phyloP scores from a whole-genome alignment of 2,797 vertebrate genomes.

The Smutsia gigantea region DNA sequence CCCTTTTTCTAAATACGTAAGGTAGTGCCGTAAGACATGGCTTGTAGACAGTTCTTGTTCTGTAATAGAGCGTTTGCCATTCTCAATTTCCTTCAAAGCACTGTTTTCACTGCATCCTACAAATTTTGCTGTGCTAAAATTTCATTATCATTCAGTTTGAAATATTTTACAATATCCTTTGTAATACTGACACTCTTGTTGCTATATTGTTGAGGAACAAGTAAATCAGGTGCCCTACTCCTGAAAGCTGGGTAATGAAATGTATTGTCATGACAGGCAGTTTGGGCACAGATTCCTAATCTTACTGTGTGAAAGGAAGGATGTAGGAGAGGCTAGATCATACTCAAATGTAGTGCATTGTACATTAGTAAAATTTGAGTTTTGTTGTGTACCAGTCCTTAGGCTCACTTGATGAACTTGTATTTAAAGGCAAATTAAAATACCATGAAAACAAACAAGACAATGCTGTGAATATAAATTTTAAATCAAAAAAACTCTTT shows the following conservation, averaged over 20 bases:
- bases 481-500: not conserved
- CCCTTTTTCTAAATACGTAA: not conserved
- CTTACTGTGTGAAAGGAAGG: not conserved
- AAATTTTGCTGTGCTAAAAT: not conserved
- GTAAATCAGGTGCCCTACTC: not conserved
- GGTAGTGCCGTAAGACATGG: not conserved
- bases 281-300: not conserved
- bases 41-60: not conserved
- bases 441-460: not conserved
- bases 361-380: not conserved
- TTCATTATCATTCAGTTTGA: not conserved
- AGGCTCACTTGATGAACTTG: not conserved
- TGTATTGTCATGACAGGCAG: not conserved
- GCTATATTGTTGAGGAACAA: not conserved
- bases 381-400: not conserved
- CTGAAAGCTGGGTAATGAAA: not conserved
- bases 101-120: not conserved
- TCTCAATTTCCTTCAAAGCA: not conserved
- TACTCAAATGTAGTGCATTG: not conserved
- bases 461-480: not conserved
- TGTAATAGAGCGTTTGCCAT: not conserved
- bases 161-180: not conserved
- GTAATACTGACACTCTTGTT: not conserved
- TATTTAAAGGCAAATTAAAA: not conserved
- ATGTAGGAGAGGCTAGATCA: not conserved